These are phyloP conservation scores for Buphagus erythrorhynchus DNA, from an alignment of 2,797 vertebrate genomes.

Conservation along the genomic window DNA sequence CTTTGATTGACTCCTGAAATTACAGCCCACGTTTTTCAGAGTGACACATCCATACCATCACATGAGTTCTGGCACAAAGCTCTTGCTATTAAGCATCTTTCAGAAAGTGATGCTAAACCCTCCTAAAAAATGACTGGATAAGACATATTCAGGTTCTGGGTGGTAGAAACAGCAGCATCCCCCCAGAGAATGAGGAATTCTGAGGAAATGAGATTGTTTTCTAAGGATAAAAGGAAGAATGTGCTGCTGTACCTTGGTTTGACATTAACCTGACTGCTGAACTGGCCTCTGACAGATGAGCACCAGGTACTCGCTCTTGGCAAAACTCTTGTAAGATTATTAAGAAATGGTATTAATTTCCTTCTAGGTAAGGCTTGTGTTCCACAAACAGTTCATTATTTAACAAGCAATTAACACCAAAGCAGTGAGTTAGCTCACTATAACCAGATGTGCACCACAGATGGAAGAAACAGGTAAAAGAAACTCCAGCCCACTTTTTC, in stretches of 20 bases:
- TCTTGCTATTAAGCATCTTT: background rate
- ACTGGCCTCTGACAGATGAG: rapidly evolving
- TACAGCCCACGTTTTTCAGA: conserved; percentile 21
- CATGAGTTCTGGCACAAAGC: background rate
- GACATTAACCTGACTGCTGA: background rate
- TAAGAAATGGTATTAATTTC: background rate
- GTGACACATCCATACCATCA: background rate
- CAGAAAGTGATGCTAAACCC: background rate
- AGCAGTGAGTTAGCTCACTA: background rate
- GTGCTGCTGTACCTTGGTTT: background rate
- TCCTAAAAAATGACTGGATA: background rate
- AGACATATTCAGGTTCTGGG: background rate
- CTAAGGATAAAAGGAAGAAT: background rate
- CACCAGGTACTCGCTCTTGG: background rate
- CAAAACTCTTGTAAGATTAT: background rate
- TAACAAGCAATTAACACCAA: background rate
- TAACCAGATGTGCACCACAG: background rate
- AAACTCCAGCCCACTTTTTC: background rate
- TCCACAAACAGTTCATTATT: background rate
- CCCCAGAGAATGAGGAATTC: background rate
- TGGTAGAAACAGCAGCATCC: background rate
- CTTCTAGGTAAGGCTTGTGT: background rate
- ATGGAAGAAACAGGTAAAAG: background rate
- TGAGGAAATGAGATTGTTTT: background rate
- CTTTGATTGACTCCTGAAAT: conserved; percentile 39